phyloP scores from a whole-genome alignment of 2,797 vertebrate genomes.

The Ciconia nigra region DNA sequence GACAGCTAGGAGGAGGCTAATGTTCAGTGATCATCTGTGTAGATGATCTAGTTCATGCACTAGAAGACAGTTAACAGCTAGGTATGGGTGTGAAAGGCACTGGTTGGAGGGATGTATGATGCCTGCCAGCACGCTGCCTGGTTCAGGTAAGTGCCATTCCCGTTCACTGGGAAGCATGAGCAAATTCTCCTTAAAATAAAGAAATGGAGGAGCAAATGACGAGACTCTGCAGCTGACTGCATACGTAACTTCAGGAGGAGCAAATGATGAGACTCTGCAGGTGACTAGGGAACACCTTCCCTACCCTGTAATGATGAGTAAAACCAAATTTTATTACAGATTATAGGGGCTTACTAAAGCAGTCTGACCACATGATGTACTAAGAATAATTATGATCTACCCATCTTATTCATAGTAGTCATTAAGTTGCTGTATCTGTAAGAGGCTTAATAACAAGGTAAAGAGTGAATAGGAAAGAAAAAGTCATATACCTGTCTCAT shows the following conservation, averaged over 20 bases:
- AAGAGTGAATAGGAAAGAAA: neutral
- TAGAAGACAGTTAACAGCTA: neutral
- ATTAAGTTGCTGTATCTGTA: neutral
- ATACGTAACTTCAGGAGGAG: neutral
- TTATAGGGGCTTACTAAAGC: neutral
- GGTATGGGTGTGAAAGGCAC: neutral
- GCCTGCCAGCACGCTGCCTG: neutral
- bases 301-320: neutral
- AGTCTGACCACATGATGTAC: neutral
- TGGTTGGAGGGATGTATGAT: neutral
- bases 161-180: neutral
- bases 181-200: neutral
- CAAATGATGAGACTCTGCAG: neutral
- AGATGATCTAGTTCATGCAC: neutral
- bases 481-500: neutral
- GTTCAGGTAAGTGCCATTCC: neutral
- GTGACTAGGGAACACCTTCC: neutral
- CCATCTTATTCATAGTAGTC: neutral
- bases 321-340: neutral
- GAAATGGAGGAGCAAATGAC: rapidly evolving
- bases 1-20: neutral
- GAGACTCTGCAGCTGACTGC: neutral
- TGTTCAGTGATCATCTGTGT: neutral
- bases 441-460: neutral
- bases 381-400: neutral